Conservation (phyloP, 1,140 invertebrate genomes). For the Drosophila simulans region DNA sequence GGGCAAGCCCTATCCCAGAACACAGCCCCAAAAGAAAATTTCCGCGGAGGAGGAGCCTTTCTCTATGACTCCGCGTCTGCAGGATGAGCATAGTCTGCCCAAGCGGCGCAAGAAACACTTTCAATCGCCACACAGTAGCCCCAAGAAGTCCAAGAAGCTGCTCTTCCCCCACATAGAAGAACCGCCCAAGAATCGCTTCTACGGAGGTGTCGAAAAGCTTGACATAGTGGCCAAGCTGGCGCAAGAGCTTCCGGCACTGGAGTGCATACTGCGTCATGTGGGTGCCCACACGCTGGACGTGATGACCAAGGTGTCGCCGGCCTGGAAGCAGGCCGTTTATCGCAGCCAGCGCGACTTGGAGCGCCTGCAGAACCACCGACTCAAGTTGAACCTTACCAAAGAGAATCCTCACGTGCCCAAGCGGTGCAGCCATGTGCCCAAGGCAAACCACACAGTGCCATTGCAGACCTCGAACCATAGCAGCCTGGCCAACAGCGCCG, state of each 20-base stretch:
- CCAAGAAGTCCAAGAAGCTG: slow-evolving; percentile 68
- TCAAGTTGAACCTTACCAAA: slow-evolving; percentile 62
- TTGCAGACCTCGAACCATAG: slow-evolving; percentile 64
- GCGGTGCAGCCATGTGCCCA: slow-evolving; percentile 20
- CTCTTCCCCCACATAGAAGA: slow-evolving; percentile 37
- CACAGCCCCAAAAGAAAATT: neutral
- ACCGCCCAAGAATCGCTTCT: slow-evolving; percentile 42
- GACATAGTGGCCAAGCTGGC: slow-evolving; percentile 59
- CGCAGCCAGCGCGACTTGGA: slow-evolving; percentile 36
- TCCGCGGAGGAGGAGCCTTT: slow-evolving; percentile 13
- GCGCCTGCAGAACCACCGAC: slow-evolving; percentile 60
- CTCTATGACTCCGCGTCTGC: slow-evolving; percentile 38
- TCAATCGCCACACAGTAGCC: slow-evolving; percentile 57
- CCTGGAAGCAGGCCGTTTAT: slow-evolving; percentile 52
- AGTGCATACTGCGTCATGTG: slow-evolving; percentile 57
- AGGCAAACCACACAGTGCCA: slow-evolving; percentile 58
- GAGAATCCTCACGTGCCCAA: slow-evolving; percentile 55
- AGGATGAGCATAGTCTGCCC: slow-evolving; percentile 20
- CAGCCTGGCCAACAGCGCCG: slow-evolving; percentile 23
- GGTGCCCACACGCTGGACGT: slow-evolving; percentile 53
- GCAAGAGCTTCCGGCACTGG: slow-evolving; percentile 54
- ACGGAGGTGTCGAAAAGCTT: slow-evolving; percentile 55
- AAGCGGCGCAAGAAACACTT: slow-evolving; percentile 56
- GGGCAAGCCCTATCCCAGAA: slow-evolving; percentile 15
- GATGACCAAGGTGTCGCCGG: slow-evolving; percentile 59